Evolutionary conservation across 2,888 invertebrate genomes (phyloP).

Genomic region (Pimpla rufipes): DNA sequence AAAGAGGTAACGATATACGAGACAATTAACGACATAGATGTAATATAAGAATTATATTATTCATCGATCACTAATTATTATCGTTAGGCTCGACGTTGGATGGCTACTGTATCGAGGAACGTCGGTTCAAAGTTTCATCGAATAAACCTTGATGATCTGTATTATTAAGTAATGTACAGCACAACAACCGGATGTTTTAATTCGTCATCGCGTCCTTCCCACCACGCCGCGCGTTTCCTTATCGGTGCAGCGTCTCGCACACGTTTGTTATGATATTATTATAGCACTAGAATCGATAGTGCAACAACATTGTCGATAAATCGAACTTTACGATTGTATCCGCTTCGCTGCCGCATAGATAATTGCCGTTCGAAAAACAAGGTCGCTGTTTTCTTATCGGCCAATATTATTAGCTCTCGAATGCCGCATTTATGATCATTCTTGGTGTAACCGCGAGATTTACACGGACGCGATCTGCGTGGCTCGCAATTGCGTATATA

Average conservation of each 20-base stretch:
- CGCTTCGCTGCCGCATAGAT: constrained; percentile 2
- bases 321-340: not conserved
- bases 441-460: constrained; percentile 19
- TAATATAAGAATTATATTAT: constrained; percentile 59
- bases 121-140: constrained; percentile 40
- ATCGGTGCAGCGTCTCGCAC: not conserved
- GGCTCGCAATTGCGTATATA: not conserved
- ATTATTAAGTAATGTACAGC: constrained; percentile 66
- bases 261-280: constrained; percentile 10
- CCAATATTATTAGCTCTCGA: constrained; percentile 13
- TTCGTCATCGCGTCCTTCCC: constrained; percentile 31
- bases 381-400: constrained; percentile 63
- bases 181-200: not conserved
- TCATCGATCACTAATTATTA: constrained; percentile 50
- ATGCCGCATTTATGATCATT: constrained; percentile 35
- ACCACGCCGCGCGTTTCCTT: not conserved
- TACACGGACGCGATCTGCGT: constrained; percentile 26
- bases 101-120: constrained; percentile 31
- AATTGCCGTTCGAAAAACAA: constrained; percentile 42
- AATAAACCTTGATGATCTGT: constrained; percentile 63
- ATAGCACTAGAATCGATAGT: not conserved
- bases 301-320: constrained; percentile 20
- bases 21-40: constrained; percentile 49
- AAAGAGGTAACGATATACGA: constrained; percentile 9
- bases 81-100: constrained; percentile 51